Evolutionary conservation across 2,113 vertebrate genomes (phyloP), one percentile per base, ranked within the genome.

Genomic region (Notarius quadriscutis): DNA sequence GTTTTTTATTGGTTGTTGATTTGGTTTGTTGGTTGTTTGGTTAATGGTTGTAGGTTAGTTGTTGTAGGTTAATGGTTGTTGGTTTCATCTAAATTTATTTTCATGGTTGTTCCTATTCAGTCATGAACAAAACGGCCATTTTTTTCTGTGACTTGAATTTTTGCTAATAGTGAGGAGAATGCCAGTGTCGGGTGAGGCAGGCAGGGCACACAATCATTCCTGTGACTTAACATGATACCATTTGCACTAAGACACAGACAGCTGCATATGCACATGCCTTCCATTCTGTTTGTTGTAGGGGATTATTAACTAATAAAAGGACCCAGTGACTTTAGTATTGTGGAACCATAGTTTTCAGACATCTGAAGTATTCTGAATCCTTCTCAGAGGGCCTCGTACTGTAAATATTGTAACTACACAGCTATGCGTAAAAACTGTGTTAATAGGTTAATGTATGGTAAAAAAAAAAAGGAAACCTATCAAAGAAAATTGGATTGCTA

Each of bases 261-360:
- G 95, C 95, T 96, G 95, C 94, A 41, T 88, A 92, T 89, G 92
- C 92, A 92, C 94, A 96, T 96, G 93, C 94, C 93, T 90, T 88
- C 93, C 94, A 94, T 96, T 95, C 94, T 95, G 95, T 96, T 95
- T 95, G 94, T 95, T 96, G 95, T 95, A 93, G 92, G 91, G 94
- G 94, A 95, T 96, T 95, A 95, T 93, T 89, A 88, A 81, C 89
- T 83, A 92, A 95, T 95, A 94, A 95, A 95, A 95, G 58, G 92
- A 89, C 92, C 92, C 93, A 95, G 93, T 92, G 92, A 94, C 92
- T 93, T 93, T 88, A 91, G 91, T 89, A 85, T 86, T 91, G 93
- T 88, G 84, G 89, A 87, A 88, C 93, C 62, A 72, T 90, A 94
- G 57, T 83, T 93, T 94, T 93, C 94, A 91, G 92, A 93, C 92